Evolutionary conservation across 2,888 invertebrate species (phyloP).

Genomic region (Petrolisthes cinctipes): DNA sequence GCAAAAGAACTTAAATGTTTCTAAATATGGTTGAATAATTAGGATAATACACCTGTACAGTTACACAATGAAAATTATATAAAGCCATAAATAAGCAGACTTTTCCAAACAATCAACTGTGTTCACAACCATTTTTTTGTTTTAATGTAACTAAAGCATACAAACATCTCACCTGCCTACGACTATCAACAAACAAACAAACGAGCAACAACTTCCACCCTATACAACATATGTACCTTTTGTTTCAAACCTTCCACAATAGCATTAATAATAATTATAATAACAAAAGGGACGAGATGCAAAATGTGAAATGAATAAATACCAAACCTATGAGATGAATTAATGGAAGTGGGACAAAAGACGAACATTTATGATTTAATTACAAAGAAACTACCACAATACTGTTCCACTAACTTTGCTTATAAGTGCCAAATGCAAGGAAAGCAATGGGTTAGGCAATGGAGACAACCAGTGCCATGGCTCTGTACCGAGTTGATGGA

Average conservation of each 20-base stretch:
- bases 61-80: not conserved
- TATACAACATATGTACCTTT: not conserved
- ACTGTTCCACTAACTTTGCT: no score
- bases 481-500: no score
- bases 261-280: no score
- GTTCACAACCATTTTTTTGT: not conserved
- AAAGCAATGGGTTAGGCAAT: no score
- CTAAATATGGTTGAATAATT: not conserved
- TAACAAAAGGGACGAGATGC: not conserved
- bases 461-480: no score
- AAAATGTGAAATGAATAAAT: not conserved
- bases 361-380: not conserved
- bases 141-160: not conserved
- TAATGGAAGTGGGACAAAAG: not conserved
- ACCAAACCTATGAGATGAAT: not conserved
- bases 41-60: conserved; percentile 3
- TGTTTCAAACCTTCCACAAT: not conserved
- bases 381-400: no score
- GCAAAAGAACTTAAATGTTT: no score
- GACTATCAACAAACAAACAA: not conserved
- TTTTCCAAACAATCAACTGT: not conserved
- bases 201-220: not conserved
- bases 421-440: no score
- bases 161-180: not conserved
- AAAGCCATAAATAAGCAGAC: not conserved